Conservation (phyloP, 2,888 invertebrate genomes). For the Zaprionus bogoriensis region DNA sequence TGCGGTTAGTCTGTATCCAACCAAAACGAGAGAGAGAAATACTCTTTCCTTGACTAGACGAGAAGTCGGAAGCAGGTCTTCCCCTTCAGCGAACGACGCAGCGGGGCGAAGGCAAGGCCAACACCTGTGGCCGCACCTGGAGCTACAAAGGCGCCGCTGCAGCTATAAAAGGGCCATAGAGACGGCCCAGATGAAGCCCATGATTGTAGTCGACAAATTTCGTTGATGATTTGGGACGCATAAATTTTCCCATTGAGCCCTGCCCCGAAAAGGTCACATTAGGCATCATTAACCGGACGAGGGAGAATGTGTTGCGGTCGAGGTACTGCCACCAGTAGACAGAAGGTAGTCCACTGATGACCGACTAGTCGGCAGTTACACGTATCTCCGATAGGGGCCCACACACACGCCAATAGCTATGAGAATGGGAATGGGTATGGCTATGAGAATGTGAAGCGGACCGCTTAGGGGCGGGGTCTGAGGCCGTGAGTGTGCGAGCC, state of each 20-base stretch:
- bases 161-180: conserved; percentile 49
- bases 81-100: no score
- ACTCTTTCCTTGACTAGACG: no score
- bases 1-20: no score
- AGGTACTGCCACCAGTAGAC: conserved; percentile 53
- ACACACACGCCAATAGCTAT: conserved; percentile 38
- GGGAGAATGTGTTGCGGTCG: conserved; percentile 41
- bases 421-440: background rate
- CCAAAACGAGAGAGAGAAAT: no score
- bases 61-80: no score
- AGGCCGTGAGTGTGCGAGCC: background rate
- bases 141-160: conserved; percentile 49
- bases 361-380: conserved; percentile 23
- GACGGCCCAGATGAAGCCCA: conserved; percentile 31
- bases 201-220: conserved; percentile 58
- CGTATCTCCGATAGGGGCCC: conserved; percentile 33
- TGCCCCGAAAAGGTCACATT: conserved; percentile 59
- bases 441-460: background rate
- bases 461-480: background rate
- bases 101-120: no score
- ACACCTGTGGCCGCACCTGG: conserved; percentile 41
- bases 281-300: conserved; percentile 60
- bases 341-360: conserved; percentile 1
- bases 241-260: conserved; percentile 66
- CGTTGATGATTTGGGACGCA: conserved; percentile 41